phyloP scores from a whole-genome alignment of 2,888 invertebrate genomes.

The Campopleginae sp. region DNA sequence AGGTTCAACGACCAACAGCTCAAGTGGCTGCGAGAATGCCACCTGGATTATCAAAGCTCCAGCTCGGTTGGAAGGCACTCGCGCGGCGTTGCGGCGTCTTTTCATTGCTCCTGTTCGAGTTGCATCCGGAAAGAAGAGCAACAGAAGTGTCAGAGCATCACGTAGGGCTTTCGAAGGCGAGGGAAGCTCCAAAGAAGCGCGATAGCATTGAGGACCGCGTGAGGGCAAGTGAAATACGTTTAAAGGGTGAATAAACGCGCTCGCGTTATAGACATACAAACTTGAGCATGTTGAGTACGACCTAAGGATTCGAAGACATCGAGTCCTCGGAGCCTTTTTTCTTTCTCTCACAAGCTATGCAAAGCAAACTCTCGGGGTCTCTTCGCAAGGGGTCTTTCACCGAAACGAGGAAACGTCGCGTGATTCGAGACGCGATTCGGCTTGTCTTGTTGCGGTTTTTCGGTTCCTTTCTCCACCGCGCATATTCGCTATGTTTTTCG shows the following conservation, averaged over 20 bases:
- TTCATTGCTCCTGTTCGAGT: constrained; percentile 35
- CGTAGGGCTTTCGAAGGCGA: constrained; percentile 46
- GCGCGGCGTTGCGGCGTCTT: constrained; percentile 24
- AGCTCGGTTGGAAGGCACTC: constrained; percentile 29
- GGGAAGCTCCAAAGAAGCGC: constrained; percentile 64
- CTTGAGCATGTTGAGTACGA: constrained; percentile 38
- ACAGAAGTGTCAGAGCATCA: constrained; percentile 42
- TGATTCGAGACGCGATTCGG: constrained; percentile 71
- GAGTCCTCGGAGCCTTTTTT: constrained; percentile 51
- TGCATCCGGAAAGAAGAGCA: constrained; percentile 51
- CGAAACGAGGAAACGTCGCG: constrained; percentile 77
- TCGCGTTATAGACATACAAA: constrained; percentile 4
- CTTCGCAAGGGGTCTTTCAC: constrained; percentile 68
- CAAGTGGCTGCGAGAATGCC: constrained; percentile 5
- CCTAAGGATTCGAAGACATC: constrained; percentile 62
- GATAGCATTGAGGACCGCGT: constrained; percentile 73
- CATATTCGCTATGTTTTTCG: constrained; percentile 6
- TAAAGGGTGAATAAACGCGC: constrained; percentile 68
- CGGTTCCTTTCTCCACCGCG: constrained; percentile 8
- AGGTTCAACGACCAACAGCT: background rate
- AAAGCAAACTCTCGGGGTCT: constrained; percentile 34
- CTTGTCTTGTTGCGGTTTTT: constrained; percentile 42
- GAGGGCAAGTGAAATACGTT: constrained; percentile 72
- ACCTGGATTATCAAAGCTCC: constrained; percentile 27
- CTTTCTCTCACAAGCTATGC: constrained; percentile 28